Evolutionary conservation across 92 coral and sea anemone species (phyloP).

Genomic region (Actinernus sp.): DNA sequence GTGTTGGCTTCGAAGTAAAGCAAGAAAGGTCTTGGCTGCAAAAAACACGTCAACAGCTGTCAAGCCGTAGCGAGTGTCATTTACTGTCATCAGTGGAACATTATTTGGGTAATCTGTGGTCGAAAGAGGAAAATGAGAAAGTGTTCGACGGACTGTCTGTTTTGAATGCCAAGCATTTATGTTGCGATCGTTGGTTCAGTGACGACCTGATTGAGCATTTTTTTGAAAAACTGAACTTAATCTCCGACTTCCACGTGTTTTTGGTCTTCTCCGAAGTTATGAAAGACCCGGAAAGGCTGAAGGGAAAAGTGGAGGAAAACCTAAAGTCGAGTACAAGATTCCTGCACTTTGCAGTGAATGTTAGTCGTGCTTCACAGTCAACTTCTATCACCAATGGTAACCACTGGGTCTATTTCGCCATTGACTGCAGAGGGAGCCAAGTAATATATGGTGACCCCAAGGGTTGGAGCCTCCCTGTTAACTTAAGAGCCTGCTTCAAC

Average conservation of each 20-base stretch:
- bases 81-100: too few relatives aligned
- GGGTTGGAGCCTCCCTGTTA: constrained; percentile 18
- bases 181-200: constrained; percentile 22
- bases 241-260: constrained; percentile 6
- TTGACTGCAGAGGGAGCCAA: background rate
- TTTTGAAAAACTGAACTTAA: constrained; percentile 2
- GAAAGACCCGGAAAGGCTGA: constrained; percentile 3
- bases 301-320: background rate
- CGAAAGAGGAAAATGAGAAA: constrained; percentile 5
- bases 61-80: background rate
- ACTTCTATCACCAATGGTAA: constrained; percentile 5
- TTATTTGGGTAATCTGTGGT: constrained; percentile 11
- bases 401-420: constrained; percentile 34
- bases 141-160: constrained; percentile 7
- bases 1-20: constrained; percentile 17
- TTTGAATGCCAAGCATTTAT: constrained; percentile 13
- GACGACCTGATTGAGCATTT: constrained; percentile 23
- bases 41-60: background rate
- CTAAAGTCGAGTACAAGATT: constrained; percentile 10
- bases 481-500: too few relatives aligned
- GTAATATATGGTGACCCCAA: constrained; percentile 33
- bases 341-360: constrained; percentile 27
- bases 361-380: too few relatives aligned
- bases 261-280: constrained; percentile 16
- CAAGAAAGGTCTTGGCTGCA: too few relatives aligned